Percentiles rank a stretch among this genome's conserved stretches.
phyloP scores from a whole-genome alignment of 2,888 invertebrate genomes.

The Drosophila imparisetae region DNA sequence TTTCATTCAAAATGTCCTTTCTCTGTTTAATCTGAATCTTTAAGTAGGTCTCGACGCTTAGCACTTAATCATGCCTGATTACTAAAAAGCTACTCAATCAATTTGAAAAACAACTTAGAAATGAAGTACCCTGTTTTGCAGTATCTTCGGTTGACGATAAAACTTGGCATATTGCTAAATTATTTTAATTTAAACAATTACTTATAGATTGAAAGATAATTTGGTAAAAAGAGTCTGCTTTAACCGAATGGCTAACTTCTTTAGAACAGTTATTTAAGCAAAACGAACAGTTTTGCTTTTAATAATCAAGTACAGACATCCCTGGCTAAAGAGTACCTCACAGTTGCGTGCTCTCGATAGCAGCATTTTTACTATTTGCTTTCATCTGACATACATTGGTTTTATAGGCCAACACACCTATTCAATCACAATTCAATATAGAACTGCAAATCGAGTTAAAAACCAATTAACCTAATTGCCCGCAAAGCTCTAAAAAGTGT shows the following conservation, averaged over 20 bases:
- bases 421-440: neutral
- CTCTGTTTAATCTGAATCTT: slow-evolving; percentile 54
- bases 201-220: neutral
- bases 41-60: slow-evolving; percentile 38
- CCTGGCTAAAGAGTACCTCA: neutral
- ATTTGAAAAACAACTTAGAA: slow-evolving; percentile 22
- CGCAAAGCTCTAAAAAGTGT: slow-evolving; percentile 27
- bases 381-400: neutral
- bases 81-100: slow-evolving; percentile 39
- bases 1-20: slow-evolving; percentile 40
- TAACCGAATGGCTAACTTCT: neutral
- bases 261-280: neutral
- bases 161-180: neutral
- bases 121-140: slow-evolving; percentile 19
- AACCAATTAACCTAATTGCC: slow-evolving; percentile 59
- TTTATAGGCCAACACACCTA: neutral
- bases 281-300: neutral
- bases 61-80: slow-evolving; percentile 31
- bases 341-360: neutral
- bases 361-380: neutral
- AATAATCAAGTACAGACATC: neutral
- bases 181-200: neutral
- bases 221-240: neutral
- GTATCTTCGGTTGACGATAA: neutral
- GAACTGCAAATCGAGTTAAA: neutral